Percentiles rank a stretch among this genome's conserved stretches.
phyloP scores from a whole-genome alignment of 2,888 invertebrate genomes.

The Schrankia costaestrigalis region DNA sequence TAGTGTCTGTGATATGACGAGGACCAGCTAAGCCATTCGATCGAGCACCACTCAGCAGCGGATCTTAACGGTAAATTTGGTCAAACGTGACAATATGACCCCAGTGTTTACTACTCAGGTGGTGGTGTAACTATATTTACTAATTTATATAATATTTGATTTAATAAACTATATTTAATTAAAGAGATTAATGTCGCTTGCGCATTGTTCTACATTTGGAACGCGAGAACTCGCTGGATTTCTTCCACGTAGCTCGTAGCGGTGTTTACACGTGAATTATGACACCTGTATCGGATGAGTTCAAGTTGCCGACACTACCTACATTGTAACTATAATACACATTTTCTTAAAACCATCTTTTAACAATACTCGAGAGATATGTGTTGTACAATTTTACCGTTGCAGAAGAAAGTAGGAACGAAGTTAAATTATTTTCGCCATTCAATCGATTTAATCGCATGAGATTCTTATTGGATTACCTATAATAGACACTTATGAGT shows the following conservation, averaged over 20 bases:
- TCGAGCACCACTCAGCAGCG: slow-evolving; percentile 51
- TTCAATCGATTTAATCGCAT: slow-evolving; percentile 44
- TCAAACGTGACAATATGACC: slow-evolving; percentile 62
- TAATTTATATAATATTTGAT: slow-evolving; percentile 13
- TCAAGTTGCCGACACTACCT: slow-evolving; percentile 31
- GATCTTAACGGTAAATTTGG: slow-evolving; percentile 77
- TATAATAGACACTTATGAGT: slow-evolving; percentile 35
- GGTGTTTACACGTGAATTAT: slow-evolving; percentile 74
- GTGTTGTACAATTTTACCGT: slow-evolving; percentile 56
- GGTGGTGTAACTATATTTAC: slow-evolving; percentile 33
- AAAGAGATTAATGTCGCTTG: slow-evolving; percentile 30
- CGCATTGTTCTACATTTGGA: slow-evolving; percentile 50
- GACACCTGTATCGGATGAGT: slow-evolving; percentile 53
- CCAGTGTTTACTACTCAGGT: slow-evolving; percentile 74
- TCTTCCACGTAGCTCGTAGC: slow-evolving; percentile 67
- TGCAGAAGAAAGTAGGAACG: slow-evolving; percentile 62
- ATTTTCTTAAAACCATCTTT: slow-evolving; percentile 43
- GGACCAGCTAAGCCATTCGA: slow-evolving; percentile 52
- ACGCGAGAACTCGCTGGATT: slow-evolving; percentile 39
- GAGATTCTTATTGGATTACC: slow-evolving; percentile 58
- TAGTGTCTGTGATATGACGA: slow-evolving; percentile 64
- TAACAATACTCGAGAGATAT: slow-evolving; percentile 27
- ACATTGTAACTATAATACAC: slow-evolving; percentile 36
- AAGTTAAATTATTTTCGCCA: slow-evolving; percentile 47
- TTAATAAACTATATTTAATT: slow-evolving; percentile 12